Evolutionary conservation across 2,113 vertebrate species (phyloP).

Genomic region (Eudyptes chrysolophus): DNA sequence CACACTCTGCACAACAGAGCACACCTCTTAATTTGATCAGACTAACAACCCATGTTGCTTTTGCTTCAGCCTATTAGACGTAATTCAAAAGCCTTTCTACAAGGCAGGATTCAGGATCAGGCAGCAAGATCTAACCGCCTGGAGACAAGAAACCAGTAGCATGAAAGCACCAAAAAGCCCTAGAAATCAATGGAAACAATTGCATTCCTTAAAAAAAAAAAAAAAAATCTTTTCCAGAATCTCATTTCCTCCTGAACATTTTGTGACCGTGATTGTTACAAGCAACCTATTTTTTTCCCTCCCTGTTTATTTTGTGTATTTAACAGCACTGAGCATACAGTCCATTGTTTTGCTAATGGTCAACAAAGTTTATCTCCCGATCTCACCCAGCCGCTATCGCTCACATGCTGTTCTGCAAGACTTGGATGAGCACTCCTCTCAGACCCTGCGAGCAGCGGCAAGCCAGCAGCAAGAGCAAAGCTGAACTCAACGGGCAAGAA

Average conservation of each 20-base stretch:
- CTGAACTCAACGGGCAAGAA: not conserved
- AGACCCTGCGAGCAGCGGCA: not conserved
- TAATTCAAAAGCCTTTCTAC: not conserved
- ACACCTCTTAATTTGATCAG: not conserved
- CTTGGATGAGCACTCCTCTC: not conserved
- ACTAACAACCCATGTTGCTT: not conserved
- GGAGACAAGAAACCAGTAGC: not conserved
- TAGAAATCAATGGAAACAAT: conserved; percentile 29
- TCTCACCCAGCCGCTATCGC: not conserved
- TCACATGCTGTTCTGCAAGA: conserved; percentile 20
- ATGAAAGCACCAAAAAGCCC: not conserved
- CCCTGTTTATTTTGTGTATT: conserved; percentile 26
- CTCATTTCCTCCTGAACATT: conserved; percentile 61
- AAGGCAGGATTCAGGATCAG: not conserved
- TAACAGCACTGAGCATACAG: not conserved
- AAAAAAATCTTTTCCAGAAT: not conserved
- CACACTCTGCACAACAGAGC: not conserved
- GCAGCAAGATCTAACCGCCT: not conserved
- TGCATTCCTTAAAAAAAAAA: not conserved
- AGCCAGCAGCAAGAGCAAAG: not conserved
- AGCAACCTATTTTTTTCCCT: not conserved
- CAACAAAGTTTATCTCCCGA: conserved; percentile 31
- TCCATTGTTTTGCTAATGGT: conserved; percentile 52
- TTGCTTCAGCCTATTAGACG: not conserved
- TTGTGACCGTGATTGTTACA: conserved; percentile 3